These are phyloP conservation scores for Carapus acus DNA, from an alignment of 2,797 vertebrate species.

Conservation along the genomic window DNA sequence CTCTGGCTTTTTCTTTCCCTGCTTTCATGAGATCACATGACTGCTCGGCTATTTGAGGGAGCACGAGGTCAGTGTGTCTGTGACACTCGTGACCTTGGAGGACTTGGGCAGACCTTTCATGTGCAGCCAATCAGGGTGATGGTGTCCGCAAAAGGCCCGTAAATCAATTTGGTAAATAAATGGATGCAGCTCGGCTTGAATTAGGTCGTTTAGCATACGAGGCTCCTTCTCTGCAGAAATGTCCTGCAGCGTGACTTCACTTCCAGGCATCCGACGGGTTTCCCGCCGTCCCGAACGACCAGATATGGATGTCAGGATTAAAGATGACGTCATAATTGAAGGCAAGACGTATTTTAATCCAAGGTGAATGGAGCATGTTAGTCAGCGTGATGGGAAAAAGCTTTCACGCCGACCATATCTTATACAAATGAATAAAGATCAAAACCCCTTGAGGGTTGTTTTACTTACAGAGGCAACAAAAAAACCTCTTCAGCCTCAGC, in stretches of 20 bases:
- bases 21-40: no score
- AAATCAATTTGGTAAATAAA: conserved; percentile 69
- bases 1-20: no score
- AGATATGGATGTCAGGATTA: conserved; percentile 11
- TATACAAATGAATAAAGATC: conserved; percentile 11
- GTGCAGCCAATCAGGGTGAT: conserved; percentile 55
- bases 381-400: no score
- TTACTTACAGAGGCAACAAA: conserved; percentile 2
- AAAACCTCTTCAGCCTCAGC: no score
- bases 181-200: conserved; percentile 62
- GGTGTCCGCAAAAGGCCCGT: conserved; percentile 55
- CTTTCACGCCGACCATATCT: conserved; percentile 18
- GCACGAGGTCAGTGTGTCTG: neutral
- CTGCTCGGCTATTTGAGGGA: no score
- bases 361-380: conserved; percentile 21
- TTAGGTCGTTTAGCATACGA: conserved; percentile 45
- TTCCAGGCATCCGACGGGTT: conserved; percentile 13
- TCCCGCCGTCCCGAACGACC: neutral
- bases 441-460: conserved; percentile 7
- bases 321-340: conserved; percentile 1
- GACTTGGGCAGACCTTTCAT: no score
- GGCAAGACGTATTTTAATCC: conserved; percentile 7
- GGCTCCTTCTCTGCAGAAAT: conserved; percentile 30
- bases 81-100: conserved; percentile 8
- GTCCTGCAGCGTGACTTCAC: conserved; percentile 4